Evolutionary conservation across 2,113 vertebrate genomes (phyloP), one percentile per base, ranked within the genome.

Genomic region (Larimichthys polyactis): DNA sequence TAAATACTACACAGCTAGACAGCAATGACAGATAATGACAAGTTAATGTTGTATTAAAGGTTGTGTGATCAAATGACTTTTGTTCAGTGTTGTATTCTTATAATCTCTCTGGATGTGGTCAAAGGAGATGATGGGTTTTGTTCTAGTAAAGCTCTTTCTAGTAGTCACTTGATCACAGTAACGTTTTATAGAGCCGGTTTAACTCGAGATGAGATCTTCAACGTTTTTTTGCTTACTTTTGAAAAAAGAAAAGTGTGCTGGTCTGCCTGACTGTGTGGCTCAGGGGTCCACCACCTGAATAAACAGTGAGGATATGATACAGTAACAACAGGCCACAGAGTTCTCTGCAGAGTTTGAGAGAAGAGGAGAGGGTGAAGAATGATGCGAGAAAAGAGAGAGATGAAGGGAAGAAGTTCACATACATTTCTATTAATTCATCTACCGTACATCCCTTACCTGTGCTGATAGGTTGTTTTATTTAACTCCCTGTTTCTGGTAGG

Each of bases 241-340:
- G 74, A 72, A 46, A n/a, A 48, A 78, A 36, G 6, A 84, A 78
- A 85, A 81, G 24, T 81, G 11, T 67, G 46, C 63, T 75, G 71
- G 11, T 32, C 12, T 52, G 65, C 43, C 22, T 60, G 20, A 2
- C 62, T 68, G 58, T 79, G 75, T 36, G 51, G 52, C 51, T 55
- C 62, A 22, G 70, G 87, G 74, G 73, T 84, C 75, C 75, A 84
- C 20, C 92, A 92, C 77, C 88, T 93, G 90, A 57, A 65, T 70
- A 87, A 92, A 92, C 86, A 93, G 8, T 60, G 55, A 43, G n/a
- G 2, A 63, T 71, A 72, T 67, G 72, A 86, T 85, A 71, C 86
- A 60, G 59, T 29, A 60, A 74, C 24, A 75, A 22, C 32, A 73
- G 70, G 36, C 46, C 48, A 14, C 7, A n/a, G 27, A 32, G 32